Evolutionary conservation across 2,888 invertebrate genomes (phyloP).

Genomic region (Aphelenchoides bicaudatus): DNA sequence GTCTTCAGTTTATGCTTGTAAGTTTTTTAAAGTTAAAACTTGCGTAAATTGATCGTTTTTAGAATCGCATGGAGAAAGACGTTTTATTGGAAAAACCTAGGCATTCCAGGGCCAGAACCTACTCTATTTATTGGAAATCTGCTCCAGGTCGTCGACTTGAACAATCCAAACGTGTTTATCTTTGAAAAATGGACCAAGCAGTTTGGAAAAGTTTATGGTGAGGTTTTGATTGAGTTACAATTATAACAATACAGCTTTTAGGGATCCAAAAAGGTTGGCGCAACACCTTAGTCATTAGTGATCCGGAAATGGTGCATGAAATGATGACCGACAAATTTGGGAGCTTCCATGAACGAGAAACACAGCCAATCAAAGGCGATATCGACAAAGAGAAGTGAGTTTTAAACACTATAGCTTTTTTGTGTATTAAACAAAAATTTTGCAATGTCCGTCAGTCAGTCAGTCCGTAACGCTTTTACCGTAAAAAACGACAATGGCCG

Average conservation of each 20-base stretch:
- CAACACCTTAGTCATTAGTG: slow-evolving; percentile 61
- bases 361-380: no score
- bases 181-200: slow-evolving; percentile 47
- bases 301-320: slow-evolving; percentile 62
- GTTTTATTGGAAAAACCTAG: slow-evolving; percentile 35
- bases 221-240: no score
- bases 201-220: slow-evolving; percentile 38
- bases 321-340: slow-evolving; percentile 63
- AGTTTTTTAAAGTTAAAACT: no score
- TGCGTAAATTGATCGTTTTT: no score
- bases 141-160: not conserved
- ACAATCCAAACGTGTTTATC: slow-evolving; percentile 31
- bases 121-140: slow-evolving; percentile 30
- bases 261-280: slow-evolving; percentile 37
- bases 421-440: no score
- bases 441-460: no score
- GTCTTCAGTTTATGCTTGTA: no score
- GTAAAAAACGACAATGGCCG: no score
- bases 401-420: no score
- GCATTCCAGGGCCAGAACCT: slow-evolving; percentile 33
- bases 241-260: no score
- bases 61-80: slow-evolving; percentile 30
- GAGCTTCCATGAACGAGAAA: slow-evolving; percentile 62
- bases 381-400: no score
- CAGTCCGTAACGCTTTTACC: no score